Conservation (phyloP, 2,888 invertebrate genomes). For the Volucella zonaria region DNA sequence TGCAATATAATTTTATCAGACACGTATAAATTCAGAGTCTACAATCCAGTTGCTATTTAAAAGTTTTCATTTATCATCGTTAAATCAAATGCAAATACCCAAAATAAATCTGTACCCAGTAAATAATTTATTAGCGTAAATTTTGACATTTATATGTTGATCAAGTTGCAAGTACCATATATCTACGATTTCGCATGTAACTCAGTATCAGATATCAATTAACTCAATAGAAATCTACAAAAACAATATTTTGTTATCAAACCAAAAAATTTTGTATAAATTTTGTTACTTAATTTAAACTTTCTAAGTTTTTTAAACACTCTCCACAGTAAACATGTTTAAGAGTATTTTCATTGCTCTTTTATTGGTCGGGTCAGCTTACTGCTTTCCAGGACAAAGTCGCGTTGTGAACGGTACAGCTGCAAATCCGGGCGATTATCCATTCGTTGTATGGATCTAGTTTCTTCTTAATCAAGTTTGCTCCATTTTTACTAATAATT, state of each 20-base stretch:
- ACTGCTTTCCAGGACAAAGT: constrained; percentile 70
- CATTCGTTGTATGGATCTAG: constrained; percentile 77
- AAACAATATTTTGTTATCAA: constrained; percentile 11
- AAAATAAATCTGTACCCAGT: neutral
- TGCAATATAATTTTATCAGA: neutral
- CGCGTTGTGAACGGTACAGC: constrained; percentile 80
- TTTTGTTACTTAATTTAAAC: constrained; percentile 2
- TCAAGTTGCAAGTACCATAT: neutral
- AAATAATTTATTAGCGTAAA: neutral
- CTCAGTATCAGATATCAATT: neutral
- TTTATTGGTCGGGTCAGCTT: constrained; percentile 54
- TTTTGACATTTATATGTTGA: neutral
- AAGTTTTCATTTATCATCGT: neutral
- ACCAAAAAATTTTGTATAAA: constrained; percentile 4
- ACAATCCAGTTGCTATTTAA: neutral
- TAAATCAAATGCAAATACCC: neutral
- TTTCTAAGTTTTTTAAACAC: neutral
- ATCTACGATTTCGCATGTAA: neutral
- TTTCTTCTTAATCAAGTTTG: neutral
- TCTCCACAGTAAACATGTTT: constrained; percentile 10
- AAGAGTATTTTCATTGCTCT: constrained; percentile 15
- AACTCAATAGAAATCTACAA: neutral
- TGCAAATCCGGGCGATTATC: constrained; percentile 77
- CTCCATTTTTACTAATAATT: neutral
- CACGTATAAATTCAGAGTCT: neutral